Conservation (phyloP, 2,797 vertebrate genomes). For the Crocodylus rhombifer region DNA sequence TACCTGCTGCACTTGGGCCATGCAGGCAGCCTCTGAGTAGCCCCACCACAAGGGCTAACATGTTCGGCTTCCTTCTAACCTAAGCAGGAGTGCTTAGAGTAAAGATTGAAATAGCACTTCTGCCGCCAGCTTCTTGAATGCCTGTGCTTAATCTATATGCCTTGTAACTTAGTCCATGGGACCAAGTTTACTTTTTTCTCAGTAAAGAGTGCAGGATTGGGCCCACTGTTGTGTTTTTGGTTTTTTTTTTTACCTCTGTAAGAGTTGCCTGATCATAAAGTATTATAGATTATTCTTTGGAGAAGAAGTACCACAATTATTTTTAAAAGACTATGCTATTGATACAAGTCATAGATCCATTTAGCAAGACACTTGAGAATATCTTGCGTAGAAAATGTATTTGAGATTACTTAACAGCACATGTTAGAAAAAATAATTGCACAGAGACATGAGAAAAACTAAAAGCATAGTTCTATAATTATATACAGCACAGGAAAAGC, state of each 20-base stretch:
- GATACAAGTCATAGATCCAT: neutral
- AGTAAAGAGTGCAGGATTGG: fast-evolving
- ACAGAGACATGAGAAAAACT: constrained; percentile 30
- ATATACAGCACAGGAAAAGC: constrained; percentile 36
- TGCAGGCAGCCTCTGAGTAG: too few species aligned
- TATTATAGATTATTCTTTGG: neutral
- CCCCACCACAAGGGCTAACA: too few species aligned
- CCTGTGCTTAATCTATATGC: neutral
- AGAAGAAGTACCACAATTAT: neutral
- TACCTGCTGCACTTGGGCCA: too few species aligned
- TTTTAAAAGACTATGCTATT: neutral
- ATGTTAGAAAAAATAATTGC: neutral
- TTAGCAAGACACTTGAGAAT: neutral
- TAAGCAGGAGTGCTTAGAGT: too few species aligned
- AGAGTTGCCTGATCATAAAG: neutral
- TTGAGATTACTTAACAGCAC: neutral
- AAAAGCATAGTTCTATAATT: constrained; percentile 58
- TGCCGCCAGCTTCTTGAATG: fast-evolving
- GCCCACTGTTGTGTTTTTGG: neutral
- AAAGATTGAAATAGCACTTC: neutral
- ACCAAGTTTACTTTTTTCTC: neutral
- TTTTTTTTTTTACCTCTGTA: neutral
- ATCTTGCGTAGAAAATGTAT: neutral
- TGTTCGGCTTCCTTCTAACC: too few species aligned
- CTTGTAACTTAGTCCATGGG: neutral